Base-by-base conservation (phyloP, 2,888 invertebrate species). In the Gastracanthus pulcherrimus region DNA sequence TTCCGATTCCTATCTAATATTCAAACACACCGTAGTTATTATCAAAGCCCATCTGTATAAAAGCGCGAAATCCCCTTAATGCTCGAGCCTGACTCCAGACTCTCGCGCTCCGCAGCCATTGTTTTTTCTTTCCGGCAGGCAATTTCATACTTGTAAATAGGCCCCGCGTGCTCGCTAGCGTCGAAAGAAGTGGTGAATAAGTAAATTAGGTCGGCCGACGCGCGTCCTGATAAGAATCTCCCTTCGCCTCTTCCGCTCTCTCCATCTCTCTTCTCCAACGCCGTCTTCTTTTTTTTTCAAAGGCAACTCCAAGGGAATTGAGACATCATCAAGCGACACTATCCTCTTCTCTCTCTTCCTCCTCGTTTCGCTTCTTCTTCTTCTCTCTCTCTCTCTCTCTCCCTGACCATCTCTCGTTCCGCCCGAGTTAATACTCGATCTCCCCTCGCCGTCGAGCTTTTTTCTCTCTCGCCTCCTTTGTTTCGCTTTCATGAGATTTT, bases 181-280 rank as follows among this genome's bases (percentile, higher is more conserved):
- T n/a, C 94, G 94, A 94, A 93, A 94, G 85, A 86, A 93, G 94
- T 94, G 76, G 84, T 93, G 94, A 94, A 95, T 95, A 95, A 95
- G 95, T 95, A 95, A 95, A 95, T 95, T 95, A 95, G 95, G 94
- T 94, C 93, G 94, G 93, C 92, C 94, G 94, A 87, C 87, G 86
- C 84, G 86, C 55, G 23, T 13, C 85, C 86, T 94, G 95, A 95
- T 95, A 95, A 94, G 94, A 93, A 95, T 95, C 95, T 94, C 94
- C 94, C 94, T 94, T 79, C 82, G 83, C 86, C 81, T 80, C 84
- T 79, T 60, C 51, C 71, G 74, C 38, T 41, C 29, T 19, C 38
- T 19, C 23, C 82, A 85, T 66, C 64, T 19, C 67, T 82, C 81
- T 64, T n/a, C n/a, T n/a, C n/a, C n/a, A n/a, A n/a, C n/a, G n/a